These are phyloP conservation scores for Prosopocoilus inquinatus DNA, from an alignment of 2,888 invertebrate species.

Conservation along the genomic window DNA sequence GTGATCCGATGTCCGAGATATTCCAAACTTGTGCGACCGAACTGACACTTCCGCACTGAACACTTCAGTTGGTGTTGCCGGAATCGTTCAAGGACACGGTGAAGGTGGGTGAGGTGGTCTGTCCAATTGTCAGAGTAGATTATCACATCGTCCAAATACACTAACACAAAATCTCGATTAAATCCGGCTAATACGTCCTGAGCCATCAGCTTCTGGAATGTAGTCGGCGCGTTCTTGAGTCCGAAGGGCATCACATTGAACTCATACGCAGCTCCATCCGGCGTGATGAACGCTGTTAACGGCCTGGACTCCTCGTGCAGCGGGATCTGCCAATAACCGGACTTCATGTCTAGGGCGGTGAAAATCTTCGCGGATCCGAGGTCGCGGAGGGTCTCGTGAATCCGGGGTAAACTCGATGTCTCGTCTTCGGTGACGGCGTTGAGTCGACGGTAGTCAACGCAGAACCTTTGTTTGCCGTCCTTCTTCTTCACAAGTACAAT, in stretches of 20 bases:
- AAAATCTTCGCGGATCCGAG: conserved; percentile 33
- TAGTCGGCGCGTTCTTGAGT: conserved; percentile 32
- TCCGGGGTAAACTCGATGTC: conserved; percentile 25
- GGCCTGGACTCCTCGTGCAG: conserved; percentile 24
- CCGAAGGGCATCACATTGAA: conserved; percentile 37
- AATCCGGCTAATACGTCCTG: conserved; percentile 26
- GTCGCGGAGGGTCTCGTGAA: conserved; percentile 29
- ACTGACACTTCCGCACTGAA: conserved; percentile 4
- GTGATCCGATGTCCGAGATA: conserved; percentile 13
- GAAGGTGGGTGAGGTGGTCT: conserved; percentile 24
- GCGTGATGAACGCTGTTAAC: conserved; percentile 34
- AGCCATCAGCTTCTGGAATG: conserved; percentile 35
- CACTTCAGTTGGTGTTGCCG: conserved; percentile 14
- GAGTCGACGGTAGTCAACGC: conserved; percentile 28
- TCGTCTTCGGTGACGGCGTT: conserved; percentile 20
- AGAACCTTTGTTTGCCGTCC: conserved; percentile 26
- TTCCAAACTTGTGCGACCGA: background rate
- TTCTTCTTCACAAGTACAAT: conserved; percentile 28
- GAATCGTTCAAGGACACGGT: conserved; percentile 23
- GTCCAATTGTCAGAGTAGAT: conserved; percentile 17
- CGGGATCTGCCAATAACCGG: conserved; percentile 39
- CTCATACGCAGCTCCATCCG: conserved; percentile 32
- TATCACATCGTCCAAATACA: conserved; percentile 37
- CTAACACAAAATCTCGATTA: conserved; percentile 22
- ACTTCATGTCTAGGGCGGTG: conserved; percentile 34